Evolutionary conservation across 2,888 invertebrate species (phyloP).

Genomic region (Pachydiplax longipennis): DNA sequence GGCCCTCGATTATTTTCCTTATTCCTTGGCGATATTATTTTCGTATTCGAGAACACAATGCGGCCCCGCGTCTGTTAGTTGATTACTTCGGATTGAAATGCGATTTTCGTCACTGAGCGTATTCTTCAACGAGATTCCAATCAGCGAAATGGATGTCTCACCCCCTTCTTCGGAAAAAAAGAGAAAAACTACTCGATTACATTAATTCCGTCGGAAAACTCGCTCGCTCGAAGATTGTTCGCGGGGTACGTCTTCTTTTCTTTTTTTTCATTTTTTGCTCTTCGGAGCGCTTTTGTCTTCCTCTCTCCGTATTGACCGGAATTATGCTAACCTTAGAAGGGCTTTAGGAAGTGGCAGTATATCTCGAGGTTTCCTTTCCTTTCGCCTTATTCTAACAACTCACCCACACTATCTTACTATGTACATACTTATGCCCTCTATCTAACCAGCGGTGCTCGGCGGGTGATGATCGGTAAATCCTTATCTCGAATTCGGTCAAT

Average conservation of each 20-base stretch:
- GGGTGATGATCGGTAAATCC: no score
- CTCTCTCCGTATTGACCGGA: conserved; percentile 14
- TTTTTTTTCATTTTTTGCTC: neutral
- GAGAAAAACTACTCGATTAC: neutral
- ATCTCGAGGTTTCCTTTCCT: neutral
- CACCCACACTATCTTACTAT: neutral
- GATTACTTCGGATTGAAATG: neutral
- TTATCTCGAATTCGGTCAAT: no score
- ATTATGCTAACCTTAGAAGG: neutral
- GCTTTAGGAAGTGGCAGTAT: neutral
- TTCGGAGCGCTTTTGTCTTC: neutral
- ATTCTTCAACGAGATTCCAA: neutral
- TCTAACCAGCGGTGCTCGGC: no score
- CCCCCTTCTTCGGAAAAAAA: neutral
- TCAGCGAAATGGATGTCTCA: conserved; percentile 20
- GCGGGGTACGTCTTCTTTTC: neutral
- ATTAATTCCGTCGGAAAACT: neutral
- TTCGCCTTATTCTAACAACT: neutral
- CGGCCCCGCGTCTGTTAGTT: neutral
- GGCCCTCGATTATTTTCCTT: no score
- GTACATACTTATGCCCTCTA: no score
- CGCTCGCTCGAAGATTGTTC: neutral
- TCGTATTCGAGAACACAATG: neutral
- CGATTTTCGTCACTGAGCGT: neutral
- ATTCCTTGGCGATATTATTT: no score